Evolutionary conservation across 2,888 invertebrate species (phyloP).

Genomic region (Drosophila mettleri): DNA sequence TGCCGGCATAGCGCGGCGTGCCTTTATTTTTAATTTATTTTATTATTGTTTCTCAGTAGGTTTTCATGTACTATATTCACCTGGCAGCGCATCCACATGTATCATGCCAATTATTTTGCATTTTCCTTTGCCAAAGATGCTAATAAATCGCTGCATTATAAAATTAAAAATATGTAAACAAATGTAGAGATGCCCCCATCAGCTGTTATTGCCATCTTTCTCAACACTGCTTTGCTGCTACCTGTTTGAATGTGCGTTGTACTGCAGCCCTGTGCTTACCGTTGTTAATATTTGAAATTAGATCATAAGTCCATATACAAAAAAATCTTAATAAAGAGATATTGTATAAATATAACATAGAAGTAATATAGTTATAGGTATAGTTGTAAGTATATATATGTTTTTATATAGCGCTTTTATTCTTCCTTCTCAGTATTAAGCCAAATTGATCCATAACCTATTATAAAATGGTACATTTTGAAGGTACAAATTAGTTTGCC

Average conservation of each 20-base stretch:
- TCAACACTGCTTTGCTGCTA: not conserved
- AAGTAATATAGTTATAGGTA: too few relatives aligned
- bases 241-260: not conserved
- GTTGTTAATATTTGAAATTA: not conserved
- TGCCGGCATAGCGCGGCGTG: slow-evolving; percentile 87
- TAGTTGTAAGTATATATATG: too few relatives aligned
- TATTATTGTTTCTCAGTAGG: slow-evolving; percentile 4
- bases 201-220: slow-evolving; percentile 1
- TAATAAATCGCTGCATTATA: slow-evolving; percentile 85
- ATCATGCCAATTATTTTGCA: slow-evolving; percentile 90
- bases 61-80: slow-evolving; percentile 81
- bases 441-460: too few relatives aligned
- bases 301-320: not conserved
- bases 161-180: not conserved
- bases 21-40: slow-evolving; percentile 81
- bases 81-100: slow-evolving; percentile 89
- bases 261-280: not conserved
- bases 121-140: slow-evolving; percentile 84
- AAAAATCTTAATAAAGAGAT: not conserved
- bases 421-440: too few relatives aligned
- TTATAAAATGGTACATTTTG: not conserved
- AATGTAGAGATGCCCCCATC: slow-evolving; percentile 6
- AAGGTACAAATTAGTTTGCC: not conserved
- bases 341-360: not conserved
- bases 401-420: too few relatives aligned